Evolutionary conservation across 1,140 invertebrate species (phyloP), one percentile per base, ranked within the genome.

Genomic region (Argopecten irradians): DNA sequence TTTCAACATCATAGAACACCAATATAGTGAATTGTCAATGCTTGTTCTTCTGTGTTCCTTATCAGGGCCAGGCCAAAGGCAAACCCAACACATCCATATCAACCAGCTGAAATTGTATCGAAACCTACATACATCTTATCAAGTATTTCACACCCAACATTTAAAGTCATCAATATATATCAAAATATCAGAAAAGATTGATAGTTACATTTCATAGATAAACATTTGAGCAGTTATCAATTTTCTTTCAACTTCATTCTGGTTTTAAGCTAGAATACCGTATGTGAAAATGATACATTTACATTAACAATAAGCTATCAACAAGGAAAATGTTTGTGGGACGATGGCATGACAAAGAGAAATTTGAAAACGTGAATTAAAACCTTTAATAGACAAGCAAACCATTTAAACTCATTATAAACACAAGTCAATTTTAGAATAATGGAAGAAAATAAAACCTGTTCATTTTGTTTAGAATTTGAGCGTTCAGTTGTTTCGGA

Each of bases 381-480:
- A 71, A n/a, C n/a, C 22, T 71, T 71, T 28, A 71, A 71, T 71
- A 71, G 55, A 71, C 28, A 71, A 71, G 28, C 55, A 28, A 71
- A 71, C 55, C 5, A 71, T 71, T 71, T 71, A 71, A 28, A 71
- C 55, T 71, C 55, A 71, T 71, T 71, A 28, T 71, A 28, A 71
- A 71, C 16, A n/a, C 22, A 71, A n/a, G 22, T 3, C 5, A 71
- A 7, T 71, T 71, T 16, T n/a, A 28, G 8, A 28, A 71, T 71
- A 71, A 71, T 28, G 11, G 55, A 71, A 71, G 55, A 71, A 71
- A 71, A 71, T 71, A 71, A 71, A 71, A 71, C 55, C 55, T 71
- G 55, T 28, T 71, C 55, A 71, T 71, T 71, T 71, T 71, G 55
- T 71, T 71, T 71, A 28, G n/a, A 71, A n/a, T 71, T 71, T 71